Evolutionary conservation across 2,113 vertebrate genomes (phyloP).

Genomic region (Entelurus aequoreus): DNA sequence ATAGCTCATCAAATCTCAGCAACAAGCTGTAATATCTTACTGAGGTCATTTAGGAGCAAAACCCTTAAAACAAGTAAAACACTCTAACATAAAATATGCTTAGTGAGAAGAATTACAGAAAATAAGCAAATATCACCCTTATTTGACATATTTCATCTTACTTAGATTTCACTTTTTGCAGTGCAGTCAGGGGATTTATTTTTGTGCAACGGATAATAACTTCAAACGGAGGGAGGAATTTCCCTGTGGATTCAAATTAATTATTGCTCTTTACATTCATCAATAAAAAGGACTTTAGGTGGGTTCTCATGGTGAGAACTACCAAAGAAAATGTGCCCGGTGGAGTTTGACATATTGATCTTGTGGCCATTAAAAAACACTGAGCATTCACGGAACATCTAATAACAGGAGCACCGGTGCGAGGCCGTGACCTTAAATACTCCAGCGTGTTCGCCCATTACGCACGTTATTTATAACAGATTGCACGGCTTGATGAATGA

Average conservation of each 20-base stretch:
- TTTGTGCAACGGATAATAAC: not conserved
- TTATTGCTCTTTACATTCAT: not conserved
- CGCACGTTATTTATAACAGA: slow-evolving; percentile 41
- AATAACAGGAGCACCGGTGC: slow-evolving; percentile 28
- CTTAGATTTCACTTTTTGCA: too few relatives aligned
- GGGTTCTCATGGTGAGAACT: slow-evolving; percentile 6
- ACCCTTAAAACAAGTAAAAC: too few relatives aligned
- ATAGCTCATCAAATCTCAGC: too few relatives aligned
- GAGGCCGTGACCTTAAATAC: slow-evolving; percentile 32
- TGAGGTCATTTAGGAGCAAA: too few relatives aligned
- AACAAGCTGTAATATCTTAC: too few relatives aligned
- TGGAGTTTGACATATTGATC: slow-evolving; percentile 24
- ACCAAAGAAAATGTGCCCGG: slow-evolving; percentile 12
- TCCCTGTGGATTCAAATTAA: not conserved
- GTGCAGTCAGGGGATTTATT: slow-evolving; percentile 7
- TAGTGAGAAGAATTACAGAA: too few relatives aligned
- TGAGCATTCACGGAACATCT: slow-evolving; percentile 13
- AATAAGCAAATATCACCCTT: too few relatives aligned
- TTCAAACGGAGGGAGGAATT: not conserved
- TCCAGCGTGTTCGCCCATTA: slow-evolving; percentile 45
- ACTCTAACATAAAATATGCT: too few relatives aligned
- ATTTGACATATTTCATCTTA: too few relatives aligned
- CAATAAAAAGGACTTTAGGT: not conserved
- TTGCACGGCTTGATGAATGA: slow-evolving; percentile 50
- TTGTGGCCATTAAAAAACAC: slow-evolving; percentile 22